Evolutionary conservation across 1,140 invertebrate genomes (phyloP), one percentile per base, ranked within the genome.

Genomic region (Dreissena polymorpha): DNA sequence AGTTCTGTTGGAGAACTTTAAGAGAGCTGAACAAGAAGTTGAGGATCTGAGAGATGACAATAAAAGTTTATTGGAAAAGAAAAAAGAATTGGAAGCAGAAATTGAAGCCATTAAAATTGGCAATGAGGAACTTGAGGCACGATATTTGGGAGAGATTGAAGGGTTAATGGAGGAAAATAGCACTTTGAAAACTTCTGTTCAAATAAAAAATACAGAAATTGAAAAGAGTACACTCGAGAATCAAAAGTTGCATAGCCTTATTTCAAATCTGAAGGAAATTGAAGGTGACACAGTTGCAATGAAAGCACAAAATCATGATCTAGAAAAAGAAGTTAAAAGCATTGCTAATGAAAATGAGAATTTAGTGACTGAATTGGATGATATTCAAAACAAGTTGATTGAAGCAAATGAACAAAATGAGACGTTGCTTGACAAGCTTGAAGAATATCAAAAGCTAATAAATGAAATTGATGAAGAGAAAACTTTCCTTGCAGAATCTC

Each of bases 281-380:
- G 53, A 14, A 23, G 86, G 84, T 49, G 84, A 88, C 23, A 84
- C 79, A 49, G 83, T 85, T 49, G 57, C 83, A 25, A 50, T 89
- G n/a, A 89, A 87, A 70, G 65, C 23, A 25, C 72, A 84, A 57
- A 83, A 64, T 77, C 55, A 55, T 51, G 73, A 83, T 51, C 65
- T 85, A n/a, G 84, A 85, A 29, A 49, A 73, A 67, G 53, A 18
- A 68, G 39, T 68, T 7, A 67, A 79, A 16, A 77, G 87, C 39
- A 25, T 88, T 39, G 69, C 73, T 16, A 76, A 77, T 21, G 78
- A 86, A 57, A 86, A 86, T 84, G 85, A 88, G 53, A 51, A 71
- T 21, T 75, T 86, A 70, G 29, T 89, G 21, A 51, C 68, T n/a
- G 78, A 85, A 29, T 1, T 87, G 23, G 80, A 71, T 51, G 55